These are phyloP conservation scores for Mola mola DNA, from an alignment of 2,113 vertebrate species.

Conservation along the genomic window DNA sequence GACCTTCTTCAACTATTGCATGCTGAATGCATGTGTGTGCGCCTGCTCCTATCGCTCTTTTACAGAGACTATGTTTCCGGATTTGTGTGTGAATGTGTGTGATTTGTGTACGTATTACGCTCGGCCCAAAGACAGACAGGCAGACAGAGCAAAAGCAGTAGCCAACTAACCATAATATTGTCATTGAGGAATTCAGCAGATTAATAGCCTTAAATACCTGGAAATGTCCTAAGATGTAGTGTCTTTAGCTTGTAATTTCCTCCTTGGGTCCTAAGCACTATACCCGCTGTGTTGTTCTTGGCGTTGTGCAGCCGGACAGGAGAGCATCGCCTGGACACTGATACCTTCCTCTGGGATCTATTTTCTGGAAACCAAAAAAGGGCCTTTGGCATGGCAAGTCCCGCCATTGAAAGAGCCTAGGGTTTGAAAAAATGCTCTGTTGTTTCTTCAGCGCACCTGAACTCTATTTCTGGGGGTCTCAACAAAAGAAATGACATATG, in stretches of 20 bases:
- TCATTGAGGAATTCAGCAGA: constrained; percentile 74
- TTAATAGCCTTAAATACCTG: constrained; percentile 74
- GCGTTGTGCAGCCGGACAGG: constrained; percentile 60
- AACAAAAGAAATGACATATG: constrained; percentile 57
- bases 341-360: constrained; percentile 79
- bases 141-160: constrained; percentile 61
- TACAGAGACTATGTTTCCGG: not conserved
- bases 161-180: constrained; percentile 70
- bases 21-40: constrained; percentile 11
- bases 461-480: no score
- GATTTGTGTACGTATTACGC: not conserved
- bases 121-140: constrained; percentile 23
- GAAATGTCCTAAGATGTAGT: constrained; percentile 74
- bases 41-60: no score
- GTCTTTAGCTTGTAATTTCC: constrained; percentile 74
- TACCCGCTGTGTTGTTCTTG: constrained; percentile 79
- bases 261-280: constrained; percentile 69
- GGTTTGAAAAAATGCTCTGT: constrained; percentile 59
- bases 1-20: constrained; percentile 7
- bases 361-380: constrained; percentile 77
- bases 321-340: constrained; percentile 71
- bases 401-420: constrained; percentile 64
- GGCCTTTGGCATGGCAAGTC: constrained; percentile 69
- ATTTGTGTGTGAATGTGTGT: not conserved
- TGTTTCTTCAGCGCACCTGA: constrained; percentile 67